phyloP scores from a whole-genome alignment of 2,113 vertebrate species.

The Limnothrissa miodon region DNA sequence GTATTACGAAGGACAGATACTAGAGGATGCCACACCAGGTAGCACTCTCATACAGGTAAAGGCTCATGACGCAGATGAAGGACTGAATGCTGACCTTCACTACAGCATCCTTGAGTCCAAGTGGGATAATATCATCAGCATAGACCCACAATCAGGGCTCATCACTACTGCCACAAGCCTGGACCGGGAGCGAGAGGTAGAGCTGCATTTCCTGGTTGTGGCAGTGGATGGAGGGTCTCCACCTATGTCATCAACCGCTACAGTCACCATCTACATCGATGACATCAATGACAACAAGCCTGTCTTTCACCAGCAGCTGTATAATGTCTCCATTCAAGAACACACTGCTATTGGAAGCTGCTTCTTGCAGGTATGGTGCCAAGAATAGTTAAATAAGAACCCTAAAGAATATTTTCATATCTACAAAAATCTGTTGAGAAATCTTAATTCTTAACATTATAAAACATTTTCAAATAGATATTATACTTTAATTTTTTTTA shows the following conservation, averaged over 20 bases:
- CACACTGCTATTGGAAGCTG: conserved; percentile 73
- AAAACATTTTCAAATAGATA: background rate
- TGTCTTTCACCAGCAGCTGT: conserved; percentile 78
- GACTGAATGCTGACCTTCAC: conserved; percentile 70
- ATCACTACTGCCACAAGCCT: conserved; percentile 69
- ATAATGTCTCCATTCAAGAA: conserved; percentile 77
- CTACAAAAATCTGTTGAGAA: no score
- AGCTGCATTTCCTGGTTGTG: conserved; percentile 76
- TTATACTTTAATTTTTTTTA: no score
- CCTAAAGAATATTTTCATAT: background rate
- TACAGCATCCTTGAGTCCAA: conserved; percentile 69
- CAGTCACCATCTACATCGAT: conserved; percentile 74
- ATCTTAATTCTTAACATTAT: no score
- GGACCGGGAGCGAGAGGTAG: conserved; percentile 76
- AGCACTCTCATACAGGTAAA: conserved; percentile 73
- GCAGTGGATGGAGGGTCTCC: conserved; percentile 78
- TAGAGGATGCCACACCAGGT: conserved; percentile 76
- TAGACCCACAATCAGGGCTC: conserved; percentile 74
- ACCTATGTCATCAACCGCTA: conserved; percentile 72
- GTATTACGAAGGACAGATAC: conserved; percentile 65
- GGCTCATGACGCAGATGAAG: conserved; percentile 79
- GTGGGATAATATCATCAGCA: conserved; percentile 58
- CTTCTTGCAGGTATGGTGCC: conserved; percentile 80
- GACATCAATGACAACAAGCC: conserved; percentile 92
- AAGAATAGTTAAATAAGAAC: background rate